phyloP scores from a whole-genome alignment of 2,797 vertebrate genomes.

The Parauchenoglanis ngamensis region DNA sequence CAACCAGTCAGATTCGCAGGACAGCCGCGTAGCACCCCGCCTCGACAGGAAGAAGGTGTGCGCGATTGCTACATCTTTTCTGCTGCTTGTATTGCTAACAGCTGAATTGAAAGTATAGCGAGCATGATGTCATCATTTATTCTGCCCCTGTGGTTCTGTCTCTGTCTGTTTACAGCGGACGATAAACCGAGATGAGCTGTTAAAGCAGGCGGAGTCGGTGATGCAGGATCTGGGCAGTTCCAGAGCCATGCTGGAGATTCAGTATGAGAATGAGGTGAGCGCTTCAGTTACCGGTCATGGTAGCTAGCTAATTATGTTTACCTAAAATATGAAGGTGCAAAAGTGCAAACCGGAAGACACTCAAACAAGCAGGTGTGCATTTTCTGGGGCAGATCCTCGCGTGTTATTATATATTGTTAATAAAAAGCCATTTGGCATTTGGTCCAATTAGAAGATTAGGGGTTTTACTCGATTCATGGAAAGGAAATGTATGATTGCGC shows the following conservation, averaged over 20 bases:
- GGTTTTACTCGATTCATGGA: neutral
- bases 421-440: neutral
- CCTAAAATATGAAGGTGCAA: no score
- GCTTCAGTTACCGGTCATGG: neutral
- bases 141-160: neutral
- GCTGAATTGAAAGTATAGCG: neutral
- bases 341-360: neutral
- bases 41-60: constrained; percentile 93
- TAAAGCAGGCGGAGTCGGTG: constrained; percentile 98
- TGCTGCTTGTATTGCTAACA: neutral
- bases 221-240: constrained; percentile 99
- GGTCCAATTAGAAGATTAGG: neutral
- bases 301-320: no score
- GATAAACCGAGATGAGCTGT: constrained; percentile 96
- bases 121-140: neutral
- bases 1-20: constrained; percentile 98
- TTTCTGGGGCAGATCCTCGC: neutral
- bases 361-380: neutral
- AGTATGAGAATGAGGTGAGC: constrained; percentile 97
- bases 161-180: constrained; percentile 81
- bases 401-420: neutral
- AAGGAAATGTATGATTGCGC: neutral
- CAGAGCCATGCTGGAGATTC: constrained; percentile 98
- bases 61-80: neutral
- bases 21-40: constrained; percentile 95